Evolutionary conservation across 2,797 vertebrate species (phyloP), one percentile per base, ranked within the genome.

Genomic region (Erpetoichthys calabaricus): DNA sequence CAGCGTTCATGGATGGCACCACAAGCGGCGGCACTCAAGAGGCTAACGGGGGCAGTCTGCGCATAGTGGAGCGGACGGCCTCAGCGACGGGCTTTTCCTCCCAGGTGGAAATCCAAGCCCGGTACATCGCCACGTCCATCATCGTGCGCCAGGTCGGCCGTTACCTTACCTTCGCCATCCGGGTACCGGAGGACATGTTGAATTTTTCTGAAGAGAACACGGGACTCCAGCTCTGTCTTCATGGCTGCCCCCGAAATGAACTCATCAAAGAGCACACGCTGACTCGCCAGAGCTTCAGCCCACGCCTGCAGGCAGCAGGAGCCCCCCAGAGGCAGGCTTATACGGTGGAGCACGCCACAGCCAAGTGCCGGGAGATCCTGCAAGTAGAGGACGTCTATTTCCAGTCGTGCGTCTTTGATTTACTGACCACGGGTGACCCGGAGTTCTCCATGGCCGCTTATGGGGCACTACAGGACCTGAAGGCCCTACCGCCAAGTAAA

Each of bases 321-420:
- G 65, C 68, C 59, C 77, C 78, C 1, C 72, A 81, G 1, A 82
- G 74, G 41, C 78, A 77, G 66, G 60, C 73, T 63, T 87, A 85
- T 74, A 82, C 82, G 2, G 80, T 86, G 65, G 85, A 85, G 64
- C 73, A 71, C 0, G 86, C 87, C 52, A 86, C 83, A 0, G 80
- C 86, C 53, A 82, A 80, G 63, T 89, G 87, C 65, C 69, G 81
- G 59, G 81, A 86, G 69, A 85, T 77, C 45, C 79, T 89, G 70
- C 80, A 85, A 65, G 86, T 86, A 61, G 86, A 89, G 71, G 88
- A 90, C 4, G 77, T 87, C 56, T 89, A 89, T 76, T 89, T 90
- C 62, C 88, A 89, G 70, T 89, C 87, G 25, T 88, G 86, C 2
- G 86, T 90, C 60, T 90, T 90, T 63, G 86, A 89, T 69, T 75